Base-by-base conservation (phyloP, 2,797 vertebrate species). In the Jordanella pulchra region DNA sequence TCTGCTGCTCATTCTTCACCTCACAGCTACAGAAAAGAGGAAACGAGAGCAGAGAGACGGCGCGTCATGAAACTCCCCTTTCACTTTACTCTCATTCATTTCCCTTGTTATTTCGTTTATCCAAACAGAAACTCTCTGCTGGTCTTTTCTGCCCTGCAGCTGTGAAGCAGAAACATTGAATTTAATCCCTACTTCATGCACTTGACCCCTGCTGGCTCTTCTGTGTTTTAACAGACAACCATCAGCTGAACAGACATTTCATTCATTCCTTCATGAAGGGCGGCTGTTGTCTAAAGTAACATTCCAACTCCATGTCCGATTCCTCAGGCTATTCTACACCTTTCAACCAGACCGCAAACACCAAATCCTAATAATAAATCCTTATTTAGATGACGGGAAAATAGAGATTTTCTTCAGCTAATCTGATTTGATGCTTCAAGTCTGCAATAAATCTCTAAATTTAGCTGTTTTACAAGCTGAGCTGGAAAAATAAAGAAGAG, bases 61-160 rank as follows among this genome's bases (percentile, higher is more conserved):
- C 42, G 55, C 63, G 65, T 84, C 81, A 85, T 0, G 75, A 90
- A 83, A 89, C 78, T 74, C 67, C n/a, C 42, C 68, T 86, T 85
- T 86, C 80, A 73, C 72, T 84, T 80, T 74, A 13, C 13, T 15
- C 58, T 56, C 64, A 25, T 13, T 27, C 23, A 42, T 68, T 39
- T 50, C 72, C 58, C 25, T 13, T 2, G 9, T 44, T 14, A 58
- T 65, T 73, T 77, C 42, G 5, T 32, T 81, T 76, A 77, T 23
- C 11, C 17, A 74, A 74, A 78, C 35, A 69, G 69, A 65, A 68
- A 67, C 39, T 39, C 3, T 69, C 50, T n/a, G 63, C 13, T 2
- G 12, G 13, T 56, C 23, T 63, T 35, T 45, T 11, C 45, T 27
- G 21, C 15, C 17, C 61, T 50, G 25, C 50, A 2, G 61, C 67